Conservation (phyloP, 2,888 invertebrate species). For the Boloria euphrosyne region DNA sequence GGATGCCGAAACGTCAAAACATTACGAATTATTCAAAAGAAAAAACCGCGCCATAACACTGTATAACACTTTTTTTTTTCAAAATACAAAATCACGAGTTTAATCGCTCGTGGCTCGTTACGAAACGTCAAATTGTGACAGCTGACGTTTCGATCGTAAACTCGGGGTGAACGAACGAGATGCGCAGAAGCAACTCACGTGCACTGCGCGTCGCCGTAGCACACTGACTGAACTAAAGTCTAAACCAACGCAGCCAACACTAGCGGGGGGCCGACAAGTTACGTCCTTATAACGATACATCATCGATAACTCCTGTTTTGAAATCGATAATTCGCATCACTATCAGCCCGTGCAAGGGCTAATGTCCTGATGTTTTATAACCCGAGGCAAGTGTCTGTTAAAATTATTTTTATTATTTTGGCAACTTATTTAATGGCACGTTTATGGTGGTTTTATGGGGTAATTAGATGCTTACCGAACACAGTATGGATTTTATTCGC, state of each 20-base stretch:
- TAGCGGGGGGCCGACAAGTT: constrained; percentile 66
- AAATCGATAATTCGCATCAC: constrained; percentile 44
- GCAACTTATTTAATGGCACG: constrained; percentile 37
- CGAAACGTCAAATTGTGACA: constrained; percentile 73
- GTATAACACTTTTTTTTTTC: constrained; percentile 38
- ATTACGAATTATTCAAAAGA: constrained; percentile 58
- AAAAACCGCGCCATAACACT: constrained; percentile 54
- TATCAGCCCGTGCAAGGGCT: constrained; percentile 32
- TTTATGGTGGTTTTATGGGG: constrained; percentile 41
- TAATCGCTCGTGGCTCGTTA: constrained; percentile 52
- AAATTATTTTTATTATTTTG: constrained; percentile 41
- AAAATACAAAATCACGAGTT: constrained; percentile 50
- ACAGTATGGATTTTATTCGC: constrained; percentile 27
- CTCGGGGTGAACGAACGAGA: constrained; percentile 59
- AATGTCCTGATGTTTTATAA: constrained; percentile 27
- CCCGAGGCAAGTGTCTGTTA: constrained; percentile 26
- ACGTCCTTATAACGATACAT: constrained; percentile 63
- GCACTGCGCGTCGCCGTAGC: constrained; percentile 63
- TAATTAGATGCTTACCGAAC: constrained; percentile 39
- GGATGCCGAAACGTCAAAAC: constrained; percentile 55
- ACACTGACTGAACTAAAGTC: constrained; percentile 62
- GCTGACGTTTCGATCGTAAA: constrained; percentile 65
- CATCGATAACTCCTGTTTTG: constrained; percentile 63
- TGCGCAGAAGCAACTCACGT: constrained; percentile 55
- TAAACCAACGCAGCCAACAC: constrained; percentile 38